Percentiles rank a stretch among this genome's conserved stretches.
Evolutionary conservation across 1,140 invertebrate species (phyloP).

Genomic region (Drosophila ambigua): DNA sequence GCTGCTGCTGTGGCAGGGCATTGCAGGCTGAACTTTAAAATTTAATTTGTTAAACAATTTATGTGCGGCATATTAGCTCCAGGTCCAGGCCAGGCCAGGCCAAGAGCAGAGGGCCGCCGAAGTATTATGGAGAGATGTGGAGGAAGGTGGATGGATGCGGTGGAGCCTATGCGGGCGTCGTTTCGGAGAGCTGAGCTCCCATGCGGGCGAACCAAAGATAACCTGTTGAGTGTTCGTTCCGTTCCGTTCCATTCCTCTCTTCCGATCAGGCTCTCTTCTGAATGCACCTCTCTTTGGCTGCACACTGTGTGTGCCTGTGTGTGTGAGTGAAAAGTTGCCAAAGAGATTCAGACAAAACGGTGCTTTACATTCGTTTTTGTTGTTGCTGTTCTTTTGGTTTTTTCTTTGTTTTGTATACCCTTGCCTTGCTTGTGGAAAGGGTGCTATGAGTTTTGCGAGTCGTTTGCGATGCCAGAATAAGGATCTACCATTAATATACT

Average conservation of each 20-base stretch:
- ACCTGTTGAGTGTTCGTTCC: conserved; percentile 54
- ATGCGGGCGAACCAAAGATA: conserved; percentile 62
- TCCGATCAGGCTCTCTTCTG: neutral
- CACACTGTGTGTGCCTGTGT: conserved; percentile 12
- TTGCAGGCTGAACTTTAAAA: conserved; percentile 63
- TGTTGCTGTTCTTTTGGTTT: neutral
- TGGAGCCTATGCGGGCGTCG: conserved; percentile 59
- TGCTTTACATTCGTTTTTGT: conserved; percentile 67
- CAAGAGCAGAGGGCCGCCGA: conserved; percentile 32
- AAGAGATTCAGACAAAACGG: conserved; percentile 65
- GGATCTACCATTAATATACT: too few species aligned
- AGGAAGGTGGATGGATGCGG: too few species aligned
- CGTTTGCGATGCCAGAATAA: too few species aligned
- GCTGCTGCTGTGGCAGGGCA: conserved; percentile 51
- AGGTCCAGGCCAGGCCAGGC: conserved; percentile 2
- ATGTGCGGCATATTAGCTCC: conserved; percentile 64
- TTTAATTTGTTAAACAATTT: conserved; percentile 73
- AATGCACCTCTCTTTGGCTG: too few species aligned
- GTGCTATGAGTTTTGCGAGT: too few species aligned
- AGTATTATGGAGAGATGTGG: too few species aligned
- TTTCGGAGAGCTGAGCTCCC: conserved; percentile 10
- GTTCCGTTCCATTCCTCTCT: conserved; percentile 13
- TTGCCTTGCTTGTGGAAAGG: too few species aligned
- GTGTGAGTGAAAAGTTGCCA: conserved; percentile 54
- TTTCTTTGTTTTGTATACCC: neutral